Conservation (phyloP, 2,113 vertebrate genomes). For the Gadus chalcogrammus region DNA sequence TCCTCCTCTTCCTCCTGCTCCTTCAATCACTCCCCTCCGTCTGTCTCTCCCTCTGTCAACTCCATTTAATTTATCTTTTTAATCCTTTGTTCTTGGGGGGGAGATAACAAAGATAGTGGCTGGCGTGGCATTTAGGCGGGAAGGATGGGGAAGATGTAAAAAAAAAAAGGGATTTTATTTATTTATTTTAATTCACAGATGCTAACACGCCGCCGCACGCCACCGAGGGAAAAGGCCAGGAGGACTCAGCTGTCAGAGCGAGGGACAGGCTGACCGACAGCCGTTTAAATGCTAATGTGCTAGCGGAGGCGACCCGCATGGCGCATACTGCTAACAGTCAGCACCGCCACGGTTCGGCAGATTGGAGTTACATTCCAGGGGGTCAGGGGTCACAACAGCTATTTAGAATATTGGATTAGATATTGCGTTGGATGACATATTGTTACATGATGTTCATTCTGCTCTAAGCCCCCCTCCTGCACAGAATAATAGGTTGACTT, state of each 20-base stretch:
- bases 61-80: conserved; percentile 28
- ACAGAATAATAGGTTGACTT: too few relatives aligned
- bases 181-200: not conserved
- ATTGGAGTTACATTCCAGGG: too few relatives aligned
- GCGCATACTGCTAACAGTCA: too few relatives aligned
- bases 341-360: too few relatives aligned
- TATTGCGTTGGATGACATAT: too few relatives aligned
- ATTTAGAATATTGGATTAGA: too few relatives aligned
- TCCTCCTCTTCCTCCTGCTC: not conserved
- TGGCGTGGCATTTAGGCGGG: conserved; percentile 53
- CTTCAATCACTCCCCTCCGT: conserved; percentile 17
- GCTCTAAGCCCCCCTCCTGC: too few relatives aligned
- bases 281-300: too few relatives aligned
- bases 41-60: conserved; percentile 1
- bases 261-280: not conserved
- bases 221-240: not conserved
- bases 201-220: conserved; percentile 21
- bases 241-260: not conserved
- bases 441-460: too few relatives aligned
- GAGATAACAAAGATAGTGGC: conserved; percentile 49
- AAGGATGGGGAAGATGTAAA: not conserved
- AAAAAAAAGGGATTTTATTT: conserved; percentile 5
- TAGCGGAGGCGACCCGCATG: too few relatives aligned
- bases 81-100: conserved; percentile 19
- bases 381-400: too few relatives aligned